These are phyloP conservation scores for Ophthalmolycus amberensis DNA, from an alignment of 2,113 vertebrate species.

Conservation along the genomic window DNA sequence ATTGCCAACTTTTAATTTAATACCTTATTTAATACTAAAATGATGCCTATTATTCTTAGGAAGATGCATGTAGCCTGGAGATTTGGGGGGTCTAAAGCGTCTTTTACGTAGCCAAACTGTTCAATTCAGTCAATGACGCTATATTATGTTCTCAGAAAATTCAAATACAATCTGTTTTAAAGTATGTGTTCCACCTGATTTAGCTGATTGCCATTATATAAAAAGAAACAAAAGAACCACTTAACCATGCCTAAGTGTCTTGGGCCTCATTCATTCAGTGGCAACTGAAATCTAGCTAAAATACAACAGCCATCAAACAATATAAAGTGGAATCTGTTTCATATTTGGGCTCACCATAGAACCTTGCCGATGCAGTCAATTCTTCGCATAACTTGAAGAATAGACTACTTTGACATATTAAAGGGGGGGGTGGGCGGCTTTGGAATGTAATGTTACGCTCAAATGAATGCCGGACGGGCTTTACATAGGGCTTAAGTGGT, in stretches of 20 bases:
- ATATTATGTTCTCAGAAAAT: not conserved
- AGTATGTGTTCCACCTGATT: not conserved
- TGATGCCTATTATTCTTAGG: not conserved
- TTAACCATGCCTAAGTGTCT: not conserved
- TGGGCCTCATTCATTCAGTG: not conserved
- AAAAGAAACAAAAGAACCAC: no score
- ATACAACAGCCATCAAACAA: not conserved
- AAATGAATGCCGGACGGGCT: fast-evolving
- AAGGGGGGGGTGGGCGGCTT: not conserved
- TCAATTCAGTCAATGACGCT: not conserved
- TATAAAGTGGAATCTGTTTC: not conserved
- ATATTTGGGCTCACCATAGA: not conserved
- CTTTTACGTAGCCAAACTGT: not conserved
- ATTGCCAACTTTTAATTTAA: not conserved
- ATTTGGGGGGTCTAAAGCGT: not conserved
- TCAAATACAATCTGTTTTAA: not conserved
- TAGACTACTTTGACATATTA: not conserved
- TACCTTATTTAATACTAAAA: not conserved
- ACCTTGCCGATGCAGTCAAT: not conserved
- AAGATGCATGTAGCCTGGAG: not conserved
- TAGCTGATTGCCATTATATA: not conserved
- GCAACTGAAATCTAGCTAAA: not conserved
- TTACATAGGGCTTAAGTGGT: fast-evolving
- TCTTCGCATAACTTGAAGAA: not conserved
- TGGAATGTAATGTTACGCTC: not conserved